A percentile compares a stretch with the other conserved stretches of the same genome.
Evolutionary conservation across 2,888 invertebrate species (phyloP).

Genomic region (Fragum fragum): DNA sequence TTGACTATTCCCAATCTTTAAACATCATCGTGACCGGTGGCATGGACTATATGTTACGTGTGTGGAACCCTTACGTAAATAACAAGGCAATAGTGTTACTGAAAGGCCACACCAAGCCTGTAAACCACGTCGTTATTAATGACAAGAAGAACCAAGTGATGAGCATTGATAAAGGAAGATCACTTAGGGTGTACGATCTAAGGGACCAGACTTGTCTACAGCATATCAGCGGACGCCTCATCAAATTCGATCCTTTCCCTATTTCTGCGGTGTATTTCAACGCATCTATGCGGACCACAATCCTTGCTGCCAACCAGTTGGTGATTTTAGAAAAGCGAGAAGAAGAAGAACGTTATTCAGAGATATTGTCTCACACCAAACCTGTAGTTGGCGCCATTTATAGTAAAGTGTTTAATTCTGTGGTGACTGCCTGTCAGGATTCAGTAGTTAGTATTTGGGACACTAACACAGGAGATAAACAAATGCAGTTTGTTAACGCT

Average conservation of each 20-base stretch:
- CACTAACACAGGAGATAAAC: slow-evolving; percentile 89
- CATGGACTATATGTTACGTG: slow-evolving; percentile 91
- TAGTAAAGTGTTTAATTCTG: slow-evolving; percentile 90
- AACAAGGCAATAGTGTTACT: slow-evolving; percentile 90
- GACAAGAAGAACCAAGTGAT: slow-evolving; percentile 90
- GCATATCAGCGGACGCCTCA: slow-evolving; percentile 87
- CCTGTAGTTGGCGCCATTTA: slow-evolving; percentile 91
- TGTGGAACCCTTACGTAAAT: slow-evolving; percentile 94
- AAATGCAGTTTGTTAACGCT: slow-evolving; percentile 80
- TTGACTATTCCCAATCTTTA: slow-evolving; percentile 83
- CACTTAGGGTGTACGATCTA: slow-evolving; percentile 93
- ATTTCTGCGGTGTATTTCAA: slow-evolving; percentile 74
- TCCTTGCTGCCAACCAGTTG: slow-evolving; percentile 75
- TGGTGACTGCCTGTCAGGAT: slow-evolving; percentile 93
- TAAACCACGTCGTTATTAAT: slow-evolving; percentile 91
- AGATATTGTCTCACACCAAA: slow-evolving; percentile 89
- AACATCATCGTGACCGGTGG: slow-evolving; percentile 89
- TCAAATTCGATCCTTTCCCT: slow-evolving; percentile 71
- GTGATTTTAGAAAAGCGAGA: slow-evolving; percentile 74
- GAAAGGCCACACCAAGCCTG: slow-evolving; percentile 88
- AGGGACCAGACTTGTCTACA: slow-evolving; percentile 90
- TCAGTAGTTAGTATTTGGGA: slow-evolving; percentile 95
- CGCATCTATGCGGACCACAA: slow-evolving; percentile 67
- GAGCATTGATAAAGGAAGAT: slow-evolving; percentile 91
- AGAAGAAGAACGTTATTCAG: slow-evolving; percentile 72